Evolutionary conservation across 2,797 vertebrate species (phyloP), one percentile per base, ranked within the genome.

Genomic region (Characodon lateralis): DNA sequence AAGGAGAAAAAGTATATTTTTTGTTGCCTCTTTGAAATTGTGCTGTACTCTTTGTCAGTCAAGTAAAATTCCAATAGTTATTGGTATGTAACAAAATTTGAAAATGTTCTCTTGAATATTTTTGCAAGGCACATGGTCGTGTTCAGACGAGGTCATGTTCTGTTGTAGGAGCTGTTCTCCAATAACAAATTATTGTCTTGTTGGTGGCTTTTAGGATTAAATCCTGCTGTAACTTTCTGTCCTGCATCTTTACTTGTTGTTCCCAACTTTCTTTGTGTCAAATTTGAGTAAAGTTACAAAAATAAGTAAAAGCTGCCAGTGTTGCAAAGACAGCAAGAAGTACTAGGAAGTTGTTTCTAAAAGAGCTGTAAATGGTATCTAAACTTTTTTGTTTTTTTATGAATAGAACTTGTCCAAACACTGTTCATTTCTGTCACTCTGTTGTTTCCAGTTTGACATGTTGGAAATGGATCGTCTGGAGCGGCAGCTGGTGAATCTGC

Each of bases 391-490:
- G 16, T 53, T 53, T 51, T 46, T 46, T 75, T 46, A 4, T 66
- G 8, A 53, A 59, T 1, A 26, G 31, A 43, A 73, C 51, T 31
- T 46, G 55, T 43, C 77, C 39, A 43, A 43, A 5, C 18, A 1
- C 7, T 3, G 2, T 76, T 56, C 2, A 26, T 31, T 43, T 81
- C 14, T 46, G 4, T 81, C 1, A 85, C 16, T 85, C 48, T 78
- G 72, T 46, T 53, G 41, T 78, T 5, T 83, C 14, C 82, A 99
- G 98, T 99, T 99, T 87, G 98, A 99, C 94, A 96, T 99, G 96
- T 82, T 99, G 85, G 98, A 99, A 88, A 99, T 99, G 98, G 98
- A 99, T 82, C 97, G 98, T 28, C 91, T 99, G 83, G 98, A 99
- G 88, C 95, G 98, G 78, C 95, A 97, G 0, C 95, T 99, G 63